Evolutionary conservation across 2,888 invertebrate genomes (phyloP).

Genomic region (Trissolcus japonicus): DNA sequence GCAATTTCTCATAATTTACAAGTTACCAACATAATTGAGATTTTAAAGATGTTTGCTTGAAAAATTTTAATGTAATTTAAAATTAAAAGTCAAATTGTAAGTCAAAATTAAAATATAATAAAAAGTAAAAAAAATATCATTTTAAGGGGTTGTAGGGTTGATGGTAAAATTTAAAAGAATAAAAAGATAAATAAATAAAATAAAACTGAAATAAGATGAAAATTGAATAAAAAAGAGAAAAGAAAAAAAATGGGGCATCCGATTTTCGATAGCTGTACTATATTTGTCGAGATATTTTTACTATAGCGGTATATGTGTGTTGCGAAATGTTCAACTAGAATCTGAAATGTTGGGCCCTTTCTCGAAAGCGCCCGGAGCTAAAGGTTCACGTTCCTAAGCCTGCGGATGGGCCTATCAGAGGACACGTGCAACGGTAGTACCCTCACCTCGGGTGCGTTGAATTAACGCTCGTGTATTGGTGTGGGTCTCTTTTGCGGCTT

Average conservation of each 20-base stretch:
- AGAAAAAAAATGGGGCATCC: slow-evolving; percentile 20
- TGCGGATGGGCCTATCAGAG: slow-evolving; percentile 52
- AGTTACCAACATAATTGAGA: no score
- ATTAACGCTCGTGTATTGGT: slow-evolving; percentile 53
- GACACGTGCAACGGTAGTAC: slow-evolving; percentile 56
- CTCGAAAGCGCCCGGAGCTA: slow-evolving; percentile 51
- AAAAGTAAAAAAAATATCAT: no score
- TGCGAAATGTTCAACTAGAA: slow-evolving; percentile 48
- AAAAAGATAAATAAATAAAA: no score
- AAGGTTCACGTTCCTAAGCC: slow-evolving; percentile 56
- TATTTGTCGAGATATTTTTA: slow-evolving; percentile 45
- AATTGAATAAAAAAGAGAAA: slow-evolving; percentile 28
- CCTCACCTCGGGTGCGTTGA: slow-evolving; percentile 52
- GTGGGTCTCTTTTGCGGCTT: slow-evolving; percentile 53
- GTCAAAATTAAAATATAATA: no score
- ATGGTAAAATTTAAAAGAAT: no score
- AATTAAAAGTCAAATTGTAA: no score
- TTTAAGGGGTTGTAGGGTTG: no score
- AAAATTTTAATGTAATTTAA: no score
- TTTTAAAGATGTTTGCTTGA: no score
- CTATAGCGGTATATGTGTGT: slow-evolving; percentile 47
- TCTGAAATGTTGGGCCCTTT: slow-evolving; percentile 55
- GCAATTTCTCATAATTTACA: no score
- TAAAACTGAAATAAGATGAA: no score
- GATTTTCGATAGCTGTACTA: slow-evolving; percentile 41